Base-by-base conservation (phyloP, 2,888 invertebrate species). In the Orchestes rusci region DNA sequence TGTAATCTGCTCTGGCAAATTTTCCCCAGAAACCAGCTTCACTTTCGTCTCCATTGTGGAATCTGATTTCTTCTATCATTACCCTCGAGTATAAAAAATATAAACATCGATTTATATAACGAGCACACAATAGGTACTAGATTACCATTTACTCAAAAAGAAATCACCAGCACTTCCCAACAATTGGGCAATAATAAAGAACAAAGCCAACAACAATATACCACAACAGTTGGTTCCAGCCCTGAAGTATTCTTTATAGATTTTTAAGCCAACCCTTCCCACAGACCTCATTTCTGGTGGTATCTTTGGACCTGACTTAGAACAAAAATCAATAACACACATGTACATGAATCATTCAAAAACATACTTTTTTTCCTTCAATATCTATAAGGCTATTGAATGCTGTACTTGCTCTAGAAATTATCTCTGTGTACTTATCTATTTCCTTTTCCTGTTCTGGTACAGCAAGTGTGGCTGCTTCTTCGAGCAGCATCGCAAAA, bases 221-320 rank as follows among this genome's bases (percentile, higher is more conserved):
- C 72, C 70, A 32, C 70, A 55, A 1, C 67, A 63, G 27, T 73
- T 73, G 1, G 75, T 76, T 0, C 80, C 80, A 20, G 76, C 75
- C 43, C 64, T 68, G 31, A 79, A 74, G 59, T 79, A 82, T 1
- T 73, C 59, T 39, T 69, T 55, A 53, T 76, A 77, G 2, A 75
- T 71, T 15, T 66, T 58, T 43, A 64, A 67, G 42, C 66, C 68
- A 0, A 76, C 73, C 0, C 70, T 67, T 0, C 76, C 76, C 72
- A 55, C 69, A 64, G 58, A 75, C 73, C 65, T 76, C 67, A 47
- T 50, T 67, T 69, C 63, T 68, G 71, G 32, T 67, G 71, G 27
- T 66, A 68, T 56, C 68, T 70, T 19, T 69, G 68, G 61, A 67
- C 71, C 54, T 38, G 47, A 40, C 58, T 59, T 41, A 29, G 53